These are phyloP conservation scores for Hyles lineata DNA, from an alignment of 2,888 invertebrate species.

Conservation along the genomic window DNA sequence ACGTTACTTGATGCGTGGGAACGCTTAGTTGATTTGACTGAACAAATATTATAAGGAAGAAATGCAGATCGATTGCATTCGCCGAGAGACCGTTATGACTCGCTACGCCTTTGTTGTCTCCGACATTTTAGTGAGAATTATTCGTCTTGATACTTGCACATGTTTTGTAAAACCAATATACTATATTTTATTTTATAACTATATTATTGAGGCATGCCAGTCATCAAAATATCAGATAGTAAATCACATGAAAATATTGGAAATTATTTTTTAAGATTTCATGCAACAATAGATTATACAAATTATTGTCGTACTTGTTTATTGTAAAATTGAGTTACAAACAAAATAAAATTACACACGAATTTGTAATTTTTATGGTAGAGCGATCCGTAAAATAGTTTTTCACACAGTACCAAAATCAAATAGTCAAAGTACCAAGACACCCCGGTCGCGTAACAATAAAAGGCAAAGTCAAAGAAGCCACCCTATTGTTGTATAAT, in stretches of 20 bases:
- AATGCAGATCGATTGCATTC: slow-evolving; percentile 67
- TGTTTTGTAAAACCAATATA: neutral
- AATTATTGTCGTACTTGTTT: neutral
- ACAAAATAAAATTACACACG: neutral
- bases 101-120: slow-evolving; percentile 75
- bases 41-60: slow-evolving; percentile 66
- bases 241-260: neutral
- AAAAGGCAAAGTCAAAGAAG: slow-evolving; percentile 79
- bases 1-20: slow-evolving; percentile 68
- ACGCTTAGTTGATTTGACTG: slow-evolving; percentile 54
- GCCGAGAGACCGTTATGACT: slow-evolving; percentile 79
- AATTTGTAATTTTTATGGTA: neutral
- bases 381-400: no score
- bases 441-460: slow-evolving; percentile 37
- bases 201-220: neutral
- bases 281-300: neutral
- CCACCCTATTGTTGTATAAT: slow-evolving; percentile 80
- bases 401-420: no score
- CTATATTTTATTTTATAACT: neutral
- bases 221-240: neutral
- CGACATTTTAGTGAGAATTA: slow-evolving; percentile 38
- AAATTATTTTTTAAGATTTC: neutral
- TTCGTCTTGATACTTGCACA: slow-evolving; percentile 57
- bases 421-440: slow-evolving; percentile 58
- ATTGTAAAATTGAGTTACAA: neutral